A percentile compares a stretch with the other conserved stretches of the same genome.
Evolutionary conservation across 2,113 vertebrate genomes (phyloP).

Genomic region (Irena cyanogastra): DNA sequence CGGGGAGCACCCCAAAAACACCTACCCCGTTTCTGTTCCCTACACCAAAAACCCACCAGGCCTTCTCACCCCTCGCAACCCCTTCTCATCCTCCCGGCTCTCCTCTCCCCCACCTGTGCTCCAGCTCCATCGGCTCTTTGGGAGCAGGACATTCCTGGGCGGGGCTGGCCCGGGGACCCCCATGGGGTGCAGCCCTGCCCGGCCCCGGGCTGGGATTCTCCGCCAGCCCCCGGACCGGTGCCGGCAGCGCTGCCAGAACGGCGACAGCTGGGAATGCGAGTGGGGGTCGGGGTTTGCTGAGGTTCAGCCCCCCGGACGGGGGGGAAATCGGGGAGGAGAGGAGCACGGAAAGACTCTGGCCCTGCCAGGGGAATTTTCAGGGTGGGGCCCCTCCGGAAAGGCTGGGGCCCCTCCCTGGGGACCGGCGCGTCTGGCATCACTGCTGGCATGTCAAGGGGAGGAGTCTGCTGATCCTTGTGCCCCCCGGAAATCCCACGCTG

Average conservation of each 20-base stretch:
- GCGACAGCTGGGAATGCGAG: conserved; percentile 6
- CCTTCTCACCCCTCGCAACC: background rate
- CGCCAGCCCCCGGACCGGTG: background rate
- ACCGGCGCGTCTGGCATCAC: background rate
- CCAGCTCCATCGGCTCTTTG: background rate
- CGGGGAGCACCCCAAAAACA: background rate
- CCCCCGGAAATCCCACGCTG: background rate
- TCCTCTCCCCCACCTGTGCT: fast-evolving
- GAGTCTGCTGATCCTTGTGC: background rate
- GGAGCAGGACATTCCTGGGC: fast-evolving
- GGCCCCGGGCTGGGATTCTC: background rate
- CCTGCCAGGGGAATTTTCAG: background rate
- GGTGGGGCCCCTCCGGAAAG: background rate
- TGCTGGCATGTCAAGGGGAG: background rate
- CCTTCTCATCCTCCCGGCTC: background rate
- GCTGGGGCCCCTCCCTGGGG: background rate
- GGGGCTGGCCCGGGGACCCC: background rate
- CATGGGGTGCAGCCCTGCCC: fast-evolving
- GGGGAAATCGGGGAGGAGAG: background rate
- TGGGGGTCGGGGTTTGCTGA: background rate
- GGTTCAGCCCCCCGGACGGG: fast-evolving
- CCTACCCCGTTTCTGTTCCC: background rate
- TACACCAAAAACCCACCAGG: background rate
- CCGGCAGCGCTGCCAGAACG: fast-evolving
- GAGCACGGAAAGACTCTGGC: background rate